These are phyloP conservation scores for Diplazon laetatorius DNA, from an alignment of 2,888 invertebrate species.

Conservation along the genomic window DNA sequence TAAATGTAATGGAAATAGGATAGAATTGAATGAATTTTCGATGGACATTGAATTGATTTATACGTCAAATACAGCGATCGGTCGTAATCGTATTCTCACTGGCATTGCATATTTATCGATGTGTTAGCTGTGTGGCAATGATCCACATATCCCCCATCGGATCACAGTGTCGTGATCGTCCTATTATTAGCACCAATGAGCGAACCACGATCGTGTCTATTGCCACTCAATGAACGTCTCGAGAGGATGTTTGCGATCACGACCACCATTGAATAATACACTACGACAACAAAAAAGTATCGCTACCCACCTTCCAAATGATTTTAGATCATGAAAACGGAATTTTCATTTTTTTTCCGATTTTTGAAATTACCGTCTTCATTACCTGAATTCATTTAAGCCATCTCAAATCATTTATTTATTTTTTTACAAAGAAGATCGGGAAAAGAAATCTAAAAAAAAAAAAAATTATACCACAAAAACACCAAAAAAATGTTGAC, in stretches of 20 bases:
- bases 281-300: background rate
- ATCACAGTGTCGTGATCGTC: slow-evolving; percentile 63
- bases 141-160: slow-evolving; percentile 75
- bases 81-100: slow-evolving; percentile 71
- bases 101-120: slow-evolving; percentile 74
- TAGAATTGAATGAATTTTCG: slow-evolving; percentile 28
- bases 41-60: slow-evolving; percentile 62
- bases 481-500: no score
- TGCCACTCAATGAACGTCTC: slow-evolving; percentile 31
- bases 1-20: background rate
- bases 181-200: slow-evolving; percentile 60
- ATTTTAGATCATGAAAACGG: no score
- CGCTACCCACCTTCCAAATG: no score
- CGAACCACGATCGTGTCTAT: slow-evolving; percentile 39
- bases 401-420: no score
- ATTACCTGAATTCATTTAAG: no score
- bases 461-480: no score
- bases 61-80: slow-evolving; percentile 45
- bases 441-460: no score
- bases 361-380: no score
- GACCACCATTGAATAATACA: background rate
- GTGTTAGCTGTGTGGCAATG: slow-evolving; percentile 73
- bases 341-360: no score
- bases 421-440: no score
- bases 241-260: slow-evolving; percentile 24